Conservation (phyloP, 2,113 vertebrate species). For the Gymnocephalus cernua region DNA sequence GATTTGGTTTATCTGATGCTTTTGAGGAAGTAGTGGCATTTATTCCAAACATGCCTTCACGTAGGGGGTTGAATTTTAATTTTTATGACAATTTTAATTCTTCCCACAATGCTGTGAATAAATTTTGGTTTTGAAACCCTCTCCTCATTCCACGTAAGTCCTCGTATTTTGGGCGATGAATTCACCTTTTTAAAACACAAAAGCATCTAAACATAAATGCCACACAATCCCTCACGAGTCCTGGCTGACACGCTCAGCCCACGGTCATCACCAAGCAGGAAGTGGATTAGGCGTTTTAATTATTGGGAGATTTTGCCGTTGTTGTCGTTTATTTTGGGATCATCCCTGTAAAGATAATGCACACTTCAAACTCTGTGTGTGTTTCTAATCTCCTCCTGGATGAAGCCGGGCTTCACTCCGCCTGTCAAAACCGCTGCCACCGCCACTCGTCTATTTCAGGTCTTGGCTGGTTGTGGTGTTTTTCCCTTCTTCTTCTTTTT, state of each 20-base stretch:
- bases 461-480: slow-evolving; percentile 70
- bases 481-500: slow-evolving; percentile 31
- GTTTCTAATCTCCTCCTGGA: slow-evolving; percentile 78
- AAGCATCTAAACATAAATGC: slow-evolving; percentile 62
- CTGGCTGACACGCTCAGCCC: slow-evolving; percentile 72
- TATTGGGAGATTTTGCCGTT: slow-evolving; percentile 75
- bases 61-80: slow-evolving; percentile 39
- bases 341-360: slow-evolving; percentile 78
- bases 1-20: slow-evolving; percentile 55
- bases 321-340: slow-evolving; percentile 78
- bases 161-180: slow-evolving; percentile 55
- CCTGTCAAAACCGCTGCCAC: slow-evolving; percentile 60
- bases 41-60: slow-evolving; percentile 17
- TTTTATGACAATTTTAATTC: no score
- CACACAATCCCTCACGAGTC: slow-evolving; percentile 41
- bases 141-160: slow-evolving; percentile 14
- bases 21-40: slow-evolving; percentile 42
- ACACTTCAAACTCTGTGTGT: slow-evolving; percentile 74
- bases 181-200: slow-evolving; percentile 60
- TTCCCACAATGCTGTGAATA: slow-evolving; percentile 51
- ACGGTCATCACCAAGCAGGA: slow-evolving; percentile 75
- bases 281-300: slow-evolving; percentile 80
- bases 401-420: slow-evolving; percentile 70
- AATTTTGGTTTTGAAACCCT: slow-evolving; percentile 19
- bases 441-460: slow-evolving; percentile 75